Conservation (phyloP, 1,140 invertebrate genomes). For the Acromyrmex heyeri region DNA sequence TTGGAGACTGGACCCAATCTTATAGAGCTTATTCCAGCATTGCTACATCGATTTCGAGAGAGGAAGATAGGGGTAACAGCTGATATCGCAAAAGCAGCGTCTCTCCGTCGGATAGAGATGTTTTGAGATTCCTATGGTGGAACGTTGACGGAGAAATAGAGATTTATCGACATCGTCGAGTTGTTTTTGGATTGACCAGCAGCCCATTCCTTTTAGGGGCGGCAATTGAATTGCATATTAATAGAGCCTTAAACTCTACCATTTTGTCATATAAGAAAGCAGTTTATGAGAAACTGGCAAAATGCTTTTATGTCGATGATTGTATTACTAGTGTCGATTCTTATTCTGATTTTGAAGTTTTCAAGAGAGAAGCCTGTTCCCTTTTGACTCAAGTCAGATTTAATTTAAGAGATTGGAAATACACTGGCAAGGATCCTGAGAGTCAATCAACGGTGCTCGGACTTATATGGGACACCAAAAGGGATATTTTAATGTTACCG, state of each 20-base stretch:
- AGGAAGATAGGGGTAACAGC: neutral
- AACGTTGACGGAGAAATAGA: neutral
- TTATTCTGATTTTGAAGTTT: neutral
- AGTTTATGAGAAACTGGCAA: neutral
- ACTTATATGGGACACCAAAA: neutral
- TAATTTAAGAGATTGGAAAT: neutral
- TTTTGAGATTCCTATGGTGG: neutral
- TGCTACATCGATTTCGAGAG: neutral
- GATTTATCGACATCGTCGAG: neutral
- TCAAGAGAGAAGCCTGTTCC: neutral
- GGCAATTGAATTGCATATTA: neutral
- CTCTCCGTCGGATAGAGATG: neutral
- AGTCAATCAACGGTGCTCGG: neutral
- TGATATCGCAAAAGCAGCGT: neutral
- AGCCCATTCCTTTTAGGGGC: neutral
- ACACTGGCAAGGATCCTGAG: too few relatives aligned
- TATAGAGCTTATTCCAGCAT: neutral
- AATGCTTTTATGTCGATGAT: neutral
- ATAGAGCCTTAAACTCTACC: rapidly evolving
- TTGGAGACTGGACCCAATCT: neutral
- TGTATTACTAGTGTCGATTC: neutral
- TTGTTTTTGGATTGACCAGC: neutral
- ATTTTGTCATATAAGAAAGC: too few relatives aligned
- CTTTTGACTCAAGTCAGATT: neutral
- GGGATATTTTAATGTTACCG: neutral